Conservation (phyloP, 2,797 vertebrate genomes). For the Anas flavirostris region DNA sequence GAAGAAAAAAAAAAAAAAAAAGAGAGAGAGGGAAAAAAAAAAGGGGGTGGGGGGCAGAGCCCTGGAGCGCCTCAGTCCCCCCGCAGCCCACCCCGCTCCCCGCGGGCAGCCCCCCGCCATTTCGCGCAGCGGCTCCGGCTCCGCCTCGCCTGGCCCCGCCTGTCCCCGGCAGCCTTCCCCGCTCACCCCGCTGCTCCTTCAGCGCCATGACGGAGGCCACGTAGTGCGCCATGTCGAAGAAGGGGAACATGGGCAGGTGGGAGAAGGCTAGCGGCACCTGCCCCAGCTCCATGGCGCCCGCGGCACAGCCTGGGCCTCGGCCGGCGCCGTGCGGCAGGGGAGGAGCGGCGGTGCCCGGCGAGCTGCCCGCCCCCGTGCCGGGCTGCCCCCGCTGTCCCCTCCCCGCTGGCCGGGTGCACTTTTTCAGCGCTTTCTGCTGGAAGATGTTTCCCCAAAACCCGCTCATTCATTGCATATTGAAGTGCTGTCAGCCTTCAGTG, state of each 20-base stretch:
- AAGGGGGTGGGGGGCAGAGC: no score
- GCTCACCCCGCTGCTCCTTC: conserved; percentile 92
- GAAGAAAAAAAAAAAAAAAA: no score
- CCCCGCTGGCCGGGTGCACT: no score
- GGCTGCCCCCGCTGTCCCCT: no score
- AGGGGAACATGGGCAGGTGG: conserved; percentile 89
- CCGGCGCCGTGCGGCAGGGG: neutral
- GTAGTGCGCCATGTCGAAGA: conserved; percentile 96
- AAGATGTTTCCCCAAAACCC: no score
- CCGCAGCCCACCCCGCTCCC: no score
- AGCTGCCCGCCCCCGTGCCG: neutral
- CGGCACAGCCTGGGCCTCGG: neutral
- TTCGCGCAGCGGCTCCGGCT: neutral
- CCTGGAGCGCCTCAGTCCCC: no score
- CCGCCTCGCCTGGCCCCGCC: neutral
- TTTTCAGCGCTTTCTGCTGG: no score
- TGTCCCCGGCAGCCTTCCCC: neutral
- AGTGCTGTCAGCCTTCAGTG: neutral
- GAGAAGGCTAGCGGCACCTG: conserved; percentile 86
- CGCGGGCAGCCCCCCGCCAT: neutral
- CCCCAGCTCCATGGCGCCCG: conserved; percentile 61
- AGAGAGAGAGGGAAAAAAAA: no score
- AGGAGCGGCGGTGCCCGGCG: neutral
- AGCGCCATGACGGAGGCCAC: conserved; percentile 88
- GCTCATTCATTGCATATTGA: no score